Evolutionary conservation across 2,113 vertebrate genomes (phyloP).

Genomic region (Riparia riparia): DNA sequence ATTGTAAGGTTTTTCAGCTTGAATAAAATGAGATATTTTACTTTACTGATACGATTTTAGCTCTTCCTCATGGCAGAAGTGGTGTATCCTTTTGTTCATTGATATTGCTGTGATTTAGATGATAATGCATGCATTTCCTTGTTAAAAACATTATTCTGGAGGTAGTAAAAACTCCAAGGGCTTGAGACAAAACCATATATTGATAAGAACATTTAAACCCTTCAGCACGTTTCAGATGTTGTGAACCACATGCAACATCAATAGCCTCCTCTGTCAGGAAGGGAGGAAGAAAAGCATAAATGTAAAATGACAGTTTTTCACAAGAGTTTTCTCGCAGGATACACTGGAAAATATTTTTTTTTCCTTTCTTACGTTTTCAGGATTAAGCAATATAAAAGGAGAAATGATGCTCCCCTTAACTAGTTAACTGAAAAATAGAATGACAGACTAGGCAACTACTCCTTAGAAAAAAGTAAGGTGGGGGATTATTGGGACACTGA

Average conservation of each 20-base stretch:
- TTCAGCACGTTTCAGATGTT: neutral
- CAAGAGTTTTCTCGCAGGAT: constrained; percentile 1
- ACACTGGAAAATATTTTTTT: neutral
- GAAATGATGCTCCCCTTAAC: constrained; percentile 22
- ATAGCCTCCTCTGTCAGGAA: neutral
- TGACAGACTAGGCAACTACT: neutral
- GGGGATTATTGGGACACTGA: neutral
- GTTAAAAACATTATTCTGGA: neutral
- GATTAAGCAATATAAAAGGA: constrained; percentile 45
- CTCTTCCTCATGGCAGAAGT: neutral
- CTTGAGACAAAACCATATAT: neutral
- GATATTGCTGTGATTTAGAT: neutral
- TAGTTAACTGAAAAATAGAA: constrained; percentile 47
- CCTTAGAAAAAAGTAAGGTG: neutral
- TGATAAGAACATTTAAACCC: constrained; percentile 9
- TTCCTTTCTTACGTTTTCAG: neutral
- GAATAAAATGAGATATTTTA: neutral
- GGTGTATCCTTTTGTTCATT: neutral
- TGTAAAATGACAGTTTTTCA: neutral
- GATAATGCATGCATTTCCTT: neutral
- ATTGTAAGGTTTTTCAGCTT: neutral
- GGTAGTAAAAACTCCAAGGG: neutral
- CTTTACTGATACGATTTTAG: neutral
- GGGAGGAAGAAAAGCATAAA: constrained; percentile 30
- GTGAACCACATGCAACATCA: neutral